Conservation (phyloP, 2,797 vertebrate species). For the Pseudochirops corinnae region DNA sequence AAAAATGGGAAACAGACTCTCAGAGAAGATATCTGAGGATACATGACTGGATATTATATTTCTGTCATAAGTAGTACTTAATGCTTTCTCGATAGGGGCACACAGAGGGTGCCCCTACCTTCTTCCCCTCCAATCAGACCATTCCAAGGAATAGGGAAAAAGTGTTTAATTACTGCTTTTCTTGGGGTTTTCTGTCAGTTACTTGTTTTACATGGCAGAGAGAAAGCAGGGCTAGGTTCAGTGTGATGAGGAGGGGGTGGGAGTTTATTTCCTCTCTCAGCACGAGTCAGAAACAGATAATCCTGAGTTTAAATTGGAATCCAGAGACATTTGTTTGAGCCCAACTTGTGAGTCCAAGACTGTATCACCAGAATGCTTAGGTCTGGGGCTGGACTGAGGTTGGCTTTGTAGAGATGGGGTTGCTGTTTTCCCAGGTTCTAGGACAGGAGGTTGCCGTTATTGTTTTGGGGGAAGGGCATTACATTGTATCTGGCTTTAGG, state of each 20-base stretch:
- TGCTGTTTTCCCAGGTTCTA: not conserved
- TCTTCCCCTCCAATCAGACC: not conserved
- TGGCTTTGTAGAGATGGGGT: not conserved
- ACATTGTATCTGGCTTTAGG: not conserved
- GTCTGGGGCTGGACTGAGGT: not conserved
- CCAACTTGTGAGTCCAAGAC: not conserved
- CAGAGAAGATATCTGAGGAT: not conserved
- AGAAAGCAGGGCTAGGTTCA: not conserved
- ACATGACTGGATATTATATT: not conserved
- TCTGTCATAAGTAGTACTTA: not conserved
- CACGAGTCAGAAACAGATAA: not conserved
- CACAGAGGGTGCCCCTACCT: not conserved
- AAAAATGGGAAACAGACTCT: not conserved
- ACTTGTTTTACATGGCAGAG: not conserved
- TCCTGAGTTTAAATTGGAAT: not conserved
- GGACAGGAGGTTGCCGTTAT: not conserved
- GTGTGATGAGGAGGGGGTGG: not conserved
- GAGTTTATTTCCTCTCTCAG: not conserved
- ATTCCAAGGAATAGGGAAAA: not conserved
- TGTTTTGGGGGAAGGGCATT: not conserved
- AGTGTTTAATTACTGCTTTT: not conserved
- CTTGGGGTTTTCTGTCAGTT: not conserved
- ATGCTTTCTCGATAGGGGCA: not conserved
- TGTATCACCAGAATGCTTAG: not conserved
- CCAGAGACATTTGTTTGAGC: not conserved